Percentiles rank a stretch among this genome's conserved stretches.
Evolutionary conservation across 2,113 vertebrate species (phyloP).

Genomic region (Corythornis vintsioides): DNA sequence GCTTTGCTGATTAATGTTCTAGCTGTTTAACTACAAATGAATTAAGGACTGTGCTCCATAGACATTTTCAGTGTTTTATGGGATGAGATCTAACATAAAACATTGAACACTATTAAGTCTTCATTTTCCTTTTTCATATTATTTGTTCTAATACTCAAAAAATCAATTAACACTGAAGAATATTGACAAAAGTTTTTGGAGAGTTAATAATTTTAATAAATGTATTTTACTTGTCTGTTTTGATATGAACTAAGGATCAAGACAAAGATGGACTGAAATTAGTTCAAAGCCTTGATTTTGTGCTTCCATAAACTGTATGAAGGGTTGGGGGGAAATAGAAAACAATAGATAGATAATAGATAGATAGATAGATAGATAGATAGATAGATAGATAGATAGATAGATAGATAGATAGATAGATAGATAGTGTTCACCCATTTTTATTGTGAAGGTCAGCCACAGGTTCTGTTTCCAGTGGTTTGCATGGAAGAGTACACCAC

Average conservation of each 20-base stretch:
- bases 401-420: too few species aligned
- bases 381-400: too few species aligned
- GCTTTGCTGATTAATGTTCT: neutral
- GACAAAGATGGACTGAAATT: neutral
- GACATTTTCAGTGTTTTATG: neutral
- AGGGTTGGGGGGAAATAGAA: too few species aligned
- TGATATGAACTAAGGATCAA: neutral
- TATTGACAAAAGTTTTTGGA: neutral
- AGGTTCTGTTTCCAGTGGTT: neutral
- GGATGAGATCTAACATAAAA: neutral
- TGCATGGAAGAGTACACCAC: neutral
- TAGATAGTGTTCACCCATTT: neutral
- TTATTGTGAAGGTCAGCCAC: neutral
- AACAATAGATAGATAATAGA: too few species aligned
- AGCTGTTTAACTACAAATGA: neutral
- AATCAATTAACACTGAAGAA: neutral
- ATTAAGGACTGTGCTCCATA: neutral
- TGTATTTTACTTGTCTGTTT: neutral
- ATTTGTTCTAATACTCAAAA: neutral
- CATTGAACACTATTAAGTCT: neutral
- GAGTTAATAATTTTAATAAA: neutral
- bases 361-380: too few species aligned
- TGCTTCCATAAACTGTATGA: neutral
- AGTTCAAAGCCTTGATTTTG: neutral
- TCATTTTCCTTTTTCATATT: neutral